These are phyloP conservation scores for Malacoctenus gilli DNA, from an alignment of 2,797 vertebrate genomes.

Conservation along the genomic window DNA sequence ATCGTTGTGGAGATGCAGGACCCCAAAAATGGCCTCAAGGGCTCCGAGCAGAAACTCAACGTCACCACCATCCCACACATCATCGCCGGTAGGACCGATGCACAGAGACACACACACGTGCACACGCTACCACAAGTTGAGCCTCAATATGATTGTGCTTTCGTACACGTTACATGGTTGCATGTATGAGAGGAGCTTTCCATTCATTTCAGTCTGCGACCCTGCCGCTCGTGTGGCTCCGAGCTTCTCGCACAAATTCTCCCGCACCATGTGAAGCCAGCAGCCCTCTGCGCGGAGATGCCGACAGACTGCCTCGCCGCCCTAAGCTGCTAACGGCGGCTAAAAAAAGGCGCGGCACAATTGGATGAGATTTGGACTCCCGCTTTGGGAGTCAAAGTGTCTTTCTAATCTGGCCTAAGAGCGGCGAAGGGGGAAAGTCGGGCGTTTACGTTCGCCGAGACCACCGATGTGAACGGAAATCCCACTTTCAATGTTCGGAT, in stretches of 20 bases:
- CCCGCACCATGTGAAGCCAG: not conserved
- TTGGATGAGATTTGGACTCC: constrained; percentile 69
- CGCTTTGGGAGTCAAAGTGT: constrained; percentile 54
- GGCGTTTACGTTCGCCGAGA: not conserved
- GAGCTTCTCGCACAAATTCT: not conserved
- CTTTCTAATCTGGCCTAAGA: constrained; percentile 63
- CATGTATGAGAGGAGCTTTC: no score
- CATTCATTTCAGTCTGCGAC: no score
- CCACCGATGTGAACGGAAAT: not conserved
- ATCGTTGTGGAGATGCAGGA: constrained; percentile 93
- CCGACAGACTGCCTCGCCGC: constrained; percentile 4
- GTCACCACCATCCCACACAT: constrained; percentile 87
- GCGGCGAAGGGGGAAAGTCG: constrained; percentile 35
- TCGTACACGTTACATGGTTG: no score
- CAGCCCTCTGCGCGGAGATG: constrained; percentile 1
- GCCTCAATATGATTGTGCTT: no score
- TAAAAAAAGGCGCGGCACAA: constrained; percentile 72
- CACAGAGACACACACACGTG: constrained; percentile 1
- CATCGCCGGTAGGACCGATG: constrained; percentile 82
- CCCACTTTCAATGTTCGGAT: not conserved
- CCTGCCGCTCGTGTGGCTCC: no score
- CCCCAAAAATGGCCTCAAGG: constrained; percentile 84
- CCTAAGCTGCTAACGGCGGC: constrained; percentile 64
- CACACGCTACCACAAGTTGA: not conserved
- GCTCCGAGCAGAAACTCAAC: constrained; percentile 86